Evolutionary conservation across 2,113 vertebrate species (phyloP).

Genomic region (Marmota monax): DNA sequence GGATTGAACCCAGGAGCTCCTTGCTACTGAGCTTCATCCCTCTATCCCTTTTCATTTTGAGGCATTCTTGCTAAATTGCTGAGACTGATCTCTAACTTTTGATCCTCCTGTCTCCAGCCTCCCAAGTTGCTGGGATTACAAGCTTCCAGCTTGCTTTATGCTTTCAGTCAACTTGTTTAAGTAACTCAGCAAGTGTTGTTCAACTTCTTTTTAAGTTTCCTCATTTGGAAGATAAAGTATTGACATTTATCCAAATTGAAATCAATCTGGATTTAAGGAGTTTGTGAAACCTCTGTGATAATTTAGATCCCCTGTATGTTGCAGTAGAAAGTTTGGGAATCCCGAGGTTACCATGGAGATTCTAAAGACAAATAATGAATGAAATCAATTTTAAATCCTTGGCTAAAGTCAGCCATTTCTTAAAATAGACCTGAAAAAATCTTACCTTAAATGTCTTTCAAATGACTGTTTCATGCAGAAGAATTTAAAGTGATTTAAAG

Average conservation of each 20-base stretch:
- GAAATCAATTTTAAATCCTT: conserved; percentile 63
- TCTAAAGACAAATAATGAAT: conserved; percentile 59
- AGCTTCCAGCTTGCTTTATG: too few species aligned
- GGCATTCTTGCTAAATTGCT: too few species aligned
- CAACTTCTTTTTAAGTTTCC: not conserved
- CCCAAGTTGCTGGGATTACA: too few species aligned
- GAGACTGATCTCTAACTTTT: too few species aligned
- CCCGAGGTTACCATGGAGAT: not conserved
- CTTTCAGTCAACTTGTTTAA: not conserved
- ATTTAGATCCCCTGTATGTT: not conserved
- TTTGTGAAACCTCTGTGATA: conserved; percentile 17
- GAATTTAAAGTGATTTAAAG: not conserved
- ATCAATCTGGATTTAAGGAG: conserved; percentile 18
- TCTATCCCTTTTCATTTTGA: too few species aligned
- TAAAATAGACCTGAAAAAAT: conserved; percentile 63
- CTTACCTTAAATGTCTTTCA: conserved; percentile 56
- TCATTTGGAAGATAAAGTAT: not conserved
- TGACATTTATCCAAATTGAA: not conserved
- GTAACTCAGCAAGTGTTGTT: not conserved
- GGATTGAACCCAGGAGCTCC: too few species aligned
- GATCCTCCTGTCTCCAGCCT: too few species aligned
- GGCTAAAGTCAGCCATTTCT: conserved; percentile 12
- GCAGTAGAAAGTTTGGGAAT: not conserved
- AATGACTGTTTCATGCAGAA: conserved; percentile 31
- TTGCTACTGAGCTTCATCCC: too few species aligned